A percentile compares a stretch with the other conserved stretches of the same genome.
These are phyloP conservation scores for Ommatoiulus sabulosus DNA, from an alignment of 2,888 invertebrate genomes.

Conservation along the genomic window DNA sequence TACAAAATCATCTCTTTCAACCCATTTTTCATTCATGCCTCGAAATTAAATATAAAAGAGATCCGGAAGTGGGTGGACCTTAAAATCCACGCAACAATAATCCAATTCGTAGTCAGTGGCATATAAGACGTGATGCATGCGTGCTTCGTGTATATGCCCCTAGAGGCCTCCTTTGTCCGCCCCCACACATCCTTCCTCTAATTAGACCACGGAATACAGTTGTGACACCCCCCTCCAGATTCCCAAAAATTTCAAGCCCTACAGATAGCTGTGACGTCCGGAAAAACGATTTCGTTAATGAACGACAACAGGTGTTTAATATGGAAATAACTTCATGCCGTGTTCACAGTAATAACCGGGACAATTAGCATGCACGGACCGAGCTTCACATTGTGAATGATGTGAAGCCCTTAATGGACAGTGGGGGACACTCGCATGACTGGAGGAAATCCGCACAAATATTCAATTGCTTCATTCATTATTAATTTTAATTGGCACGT, in stretches of 20 bases:
- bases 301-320: neutral
- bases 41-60: conserved; percentile 14
- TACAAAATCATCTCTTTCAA: neutral
- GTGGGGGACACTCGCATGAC: too few relatives aligned
- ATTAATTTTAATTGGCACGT: too few relatives aligned
- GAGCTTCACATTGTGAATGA: too few relatives aligned
- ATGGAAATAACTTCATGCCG: neutral
- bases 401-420: too few relatives aligned
- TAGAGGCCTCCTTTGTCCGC: neutral
- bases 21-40: conserved; percentile 7
- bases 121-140: neutral
- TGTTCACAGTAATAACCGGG: too few relatives aligned
- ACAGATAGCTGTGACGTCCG: neutral
- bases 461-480: too few relatives aligned
- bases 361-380: too few relatives aligned
- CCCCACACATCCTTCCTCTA: neutral
- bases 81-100: conserved; percentile 39
- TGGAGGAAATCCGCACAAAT: too few relatives aligned
- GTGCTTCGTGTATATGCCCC: neutral
- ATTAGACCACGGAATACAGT: neutral
- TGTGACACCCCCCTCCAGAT: neutral
- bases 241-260: neutral
- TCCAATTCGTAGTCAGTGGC: neutral
- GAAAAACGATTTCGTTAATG: neutral
- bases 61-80: conserved; percentile 36